Percentiles rank a stretch among this genome's conserved stretches.
phyloP scores from a whole-genome alignment of 1,140 invertebrate species.

The Lasioglossum albipes region DNA sequence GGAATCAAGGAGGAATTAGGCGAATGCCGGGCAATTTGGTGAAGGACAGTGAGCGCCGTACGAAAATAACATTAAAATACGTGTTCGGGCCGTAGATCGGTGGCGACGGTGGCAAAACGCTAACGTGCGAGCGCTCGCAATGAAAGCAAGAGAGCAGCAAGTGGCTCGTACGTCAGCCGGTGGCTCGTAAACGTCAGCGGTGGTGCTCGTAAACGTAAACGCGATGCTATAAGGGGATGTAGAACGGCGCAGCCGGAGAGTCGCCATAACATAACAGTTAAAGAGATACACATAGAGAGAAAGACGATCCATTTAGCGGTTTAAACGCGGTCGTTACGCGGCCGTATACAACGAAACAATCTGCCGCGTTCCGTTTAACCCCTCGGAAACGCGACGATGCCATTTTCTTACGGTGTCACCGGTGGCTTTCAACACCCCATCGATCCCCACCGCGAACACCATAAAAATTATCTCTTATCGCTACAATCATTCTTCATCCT shows the following conservation, averaged over 20 bases:
- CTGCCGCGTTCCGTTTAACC: slow-evolving; percentile 49
- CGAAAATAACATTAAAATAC: slow-evolving; percentile 52
- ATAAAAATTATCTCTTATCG: no score
- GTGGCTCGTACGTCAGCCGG: slow-evolving; percentile 81
- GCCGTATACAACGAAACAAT: slow-evolving; percentile 64
- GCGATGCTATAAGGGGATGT: slow-evolving; percentile 81
- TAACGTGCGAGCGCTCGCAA: slow-evolving; percentile 60
- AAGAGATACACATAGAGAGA: slow-evolving; percentile 71
- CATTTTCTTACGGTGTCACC: not conserved
- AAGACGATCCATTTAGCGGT: slow-evolving; percentile 67
- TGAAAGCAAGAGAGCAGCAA: slow-evolving; percentile 75
- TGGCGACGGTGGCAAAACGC: slow-evolving; percentile 58
- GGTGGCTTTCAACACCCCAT: not conserved
- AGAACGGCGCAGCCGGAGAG: slow-evolving; percentile 71
- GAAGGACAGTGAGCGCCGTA: not conserved
- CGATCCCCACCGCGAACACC: no score
- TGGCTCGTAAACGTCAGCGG: slow-evolving; percentile 81
- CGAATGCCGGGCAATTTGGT: not conserved
- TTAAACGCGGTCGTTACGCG: slow-evolving; percentile 63
- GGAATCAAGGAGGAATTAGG: not conserved
- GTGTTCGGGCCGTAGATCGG: slow-evolving; percentile 38
- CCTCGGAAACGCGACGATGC: not conserved
- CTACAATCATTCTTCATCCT: no score
- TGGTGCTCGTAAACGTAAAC: slow-evolving; percentile 81
- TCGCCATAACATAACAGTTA: slow-evolving; percentile 77